phyloP scores from a whole-genome alignment of 2,113 vertebrate species.

The Hippoglossus stenolepis region DNA sequence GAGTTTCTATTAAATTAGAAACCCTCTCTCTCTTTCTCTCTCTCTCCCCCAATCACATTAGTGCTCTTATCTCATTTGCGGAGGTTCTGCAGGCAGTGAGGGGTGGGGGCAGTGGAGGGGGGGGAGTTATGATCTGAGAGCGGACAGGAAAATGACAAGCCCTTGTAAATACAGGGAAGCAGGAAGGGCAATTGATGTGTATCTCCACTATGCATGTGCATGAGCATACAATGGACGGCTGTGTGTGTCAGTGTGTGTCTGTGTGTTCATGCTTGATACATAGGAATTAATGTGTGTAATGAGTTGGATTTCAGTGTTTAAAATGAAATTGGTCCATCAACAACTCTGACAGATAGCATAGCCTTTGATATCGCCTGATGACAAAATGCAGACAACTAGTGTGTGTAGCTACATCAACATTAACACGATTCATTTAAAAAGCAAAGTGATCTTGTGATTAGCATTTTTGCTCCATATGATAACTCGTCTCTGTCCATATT shows the following conservation, averaged over 20 bases:
- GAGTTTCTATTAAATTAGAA: constrained; percentile 87
- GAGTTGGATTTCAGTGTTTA: constrained; percentile 14
- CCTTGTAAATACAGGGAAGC: constrained; percentile 64
- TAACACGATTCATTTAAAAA: too few species aligned
- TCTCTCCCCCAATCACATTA: constrained; percentile 82
- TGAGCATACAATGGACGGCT: not conserved
- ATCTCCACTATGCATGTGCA: constrained; percentile 9
- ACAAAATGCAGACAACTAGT: not conserved
- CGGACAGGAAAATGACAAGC: constrained; percentile 71
- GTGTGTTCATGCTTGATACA: constrained; percentile 6
- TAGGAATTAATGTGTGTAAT: not conserved
- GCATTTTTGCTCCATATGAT: too few species aligned
- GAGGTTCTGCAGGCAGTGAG: constrained; percentile 61
- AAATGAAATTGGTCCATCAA: constrained; percentile 28
- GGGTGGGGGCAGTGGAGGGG: constrained; percentile 14
- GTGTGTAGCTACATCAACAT: too few species aligned
- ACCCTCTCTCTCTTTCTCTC: constrained; percentile 61
- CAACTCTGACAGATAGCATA: not conserved
- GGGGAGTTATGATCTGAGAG: constrained; percentile 71
- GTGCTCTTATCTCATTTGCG: constrained; percentile 83
- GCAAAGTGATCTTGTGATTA: too few species aligned
- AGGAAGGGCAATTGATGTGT: constrained; percentile 33
- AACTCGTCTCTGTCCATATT: too few species aligned
- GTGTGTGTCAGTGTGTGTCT: not conserved
- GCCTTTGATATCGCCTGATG: constrained; percentile 8